Evolutionary conservation across 2,797 vertebrate genomes (phyloP).

Genomic region (Ptychobarbus kaznakovi): DNA sequence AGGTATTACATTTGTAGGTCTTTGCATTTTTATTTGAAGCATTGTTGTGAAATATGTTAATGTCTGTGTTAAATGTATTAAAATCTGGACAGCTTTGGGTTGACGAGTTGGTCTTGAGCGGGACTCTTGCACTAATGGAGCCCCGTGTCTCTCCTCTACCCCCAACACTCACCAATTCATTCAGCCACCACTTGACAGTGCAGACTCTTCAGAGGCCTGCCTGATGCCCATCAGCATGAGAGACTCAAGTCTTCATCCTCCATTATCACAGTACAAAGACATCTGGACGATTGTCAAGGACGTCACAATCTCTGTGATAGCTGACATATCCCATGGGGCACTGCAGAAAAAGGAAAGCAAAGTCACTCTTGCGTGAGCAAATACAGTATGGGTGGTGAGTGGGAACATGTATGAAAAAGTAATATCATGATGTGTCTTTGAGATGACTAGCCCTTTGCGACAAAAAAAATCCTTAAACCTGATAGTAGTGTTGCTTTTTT

Average conservation of each 20-base stretch:
- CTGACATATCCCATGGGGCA: slow-evolving; percentile 79
- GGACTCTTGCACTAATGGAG: slow-evolving; percentile 28
- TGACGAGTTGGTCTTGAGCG: background rate
- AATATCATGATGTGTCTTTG: slow-evolving; percentile 17
- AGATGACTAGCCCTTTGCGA: slow-evolving; percentile 17
- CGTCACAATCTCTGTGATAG: slow-evolving; percentile 78
- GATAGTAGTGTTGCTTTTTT: background rate
- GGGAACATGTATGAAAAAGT: slow-evolving; percentile 44
- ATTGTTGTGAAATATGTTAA: background rate
- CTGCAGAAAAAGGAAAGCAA: slow-evolving; percentile 64
- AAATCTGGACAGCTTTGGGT: slow-evolving; percentile 9
- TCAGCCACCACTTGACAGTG: slow-evolving; percentile 62
- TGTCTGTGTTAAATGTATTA: background rate
- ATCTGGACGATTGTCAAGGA: slow-evolving; percentile 87
- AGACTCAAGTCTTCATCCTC: slow-evolving; percentile 61
- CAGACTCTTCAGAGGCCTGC: slow-evolving; percentile 57
- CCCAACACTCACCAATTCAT: slow-evolving; percentile 52
- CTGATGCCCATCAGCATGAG: slow-evolving; percentile 55
- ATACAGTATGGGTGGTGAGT: slow-evolving; percentile 44
- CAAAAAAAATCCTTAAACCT: background rate
- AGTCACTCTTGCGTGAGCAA: slow-evolving; percentile 63
- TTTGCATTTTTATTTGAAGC: background rate
- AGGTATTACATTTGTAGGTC: background rate
- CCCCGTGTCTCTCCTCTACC: slow-evolving; percentile 37
- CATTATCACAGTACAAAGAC: slow-evolving; percentile 70